Evolutionary conservation across 2,888 invertebrate species (phyloP).

Genomic region (Perithous albicinctus): DNA sequence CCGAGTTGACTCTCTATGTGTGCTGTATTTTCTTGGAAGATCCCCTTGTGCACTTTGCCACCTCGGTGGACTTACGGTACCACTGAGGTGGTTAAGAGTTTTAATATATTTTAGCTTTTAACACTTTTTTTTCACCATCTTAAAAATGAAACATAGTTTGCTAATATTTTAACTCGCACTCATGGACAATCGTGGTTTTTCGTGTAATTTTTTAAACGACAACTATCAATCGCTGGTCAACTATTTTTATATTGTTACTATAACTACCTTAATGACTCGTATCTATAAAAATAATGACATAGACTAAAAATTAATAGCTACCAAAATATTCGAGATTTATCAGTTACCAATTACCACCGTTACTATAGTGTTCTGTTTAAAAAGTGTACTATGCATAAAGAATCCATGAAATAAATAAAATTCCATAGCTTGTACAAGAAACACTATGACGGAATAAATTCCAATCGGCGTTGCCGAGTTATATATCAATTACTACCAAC

Average conservation of each 20-base stretch:
- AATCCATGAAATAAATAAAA: neutral
- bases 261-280: too few species aligned
- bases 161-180: too few species aligned
- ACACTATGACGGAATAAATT: neutral
- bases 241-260: too few species aligned
- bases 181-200: too few species aligned
- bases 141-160: neutral
- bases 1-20: neutral
- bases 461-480: neutral
- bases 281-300: too few species aligned
- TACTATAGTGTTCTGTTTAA: too few species aligned
- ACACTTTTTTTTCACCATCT: neutral
- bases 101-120: neutral
- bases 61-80: neutral
- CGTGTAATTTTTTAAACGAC: too few species aligned
- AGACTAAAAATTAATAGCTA: too few species aligned
- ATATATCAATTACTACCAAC: neutral
- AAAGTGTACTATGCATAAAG: too few species aligned
- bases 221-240: too few species aligned
- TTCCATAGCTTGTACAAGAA: neutral
- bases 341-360: too few species aligned
- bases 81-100: neutral
- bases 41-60: constrained; percentile 16
- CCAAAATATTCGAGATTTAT: too few species aligned
- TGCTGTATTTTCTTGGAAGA: constrained; percentile 9